phyloP scores from a whole-genome alignment of 2,113 vertebrate genomes.

The Marcusenius ussheri region DNA sequence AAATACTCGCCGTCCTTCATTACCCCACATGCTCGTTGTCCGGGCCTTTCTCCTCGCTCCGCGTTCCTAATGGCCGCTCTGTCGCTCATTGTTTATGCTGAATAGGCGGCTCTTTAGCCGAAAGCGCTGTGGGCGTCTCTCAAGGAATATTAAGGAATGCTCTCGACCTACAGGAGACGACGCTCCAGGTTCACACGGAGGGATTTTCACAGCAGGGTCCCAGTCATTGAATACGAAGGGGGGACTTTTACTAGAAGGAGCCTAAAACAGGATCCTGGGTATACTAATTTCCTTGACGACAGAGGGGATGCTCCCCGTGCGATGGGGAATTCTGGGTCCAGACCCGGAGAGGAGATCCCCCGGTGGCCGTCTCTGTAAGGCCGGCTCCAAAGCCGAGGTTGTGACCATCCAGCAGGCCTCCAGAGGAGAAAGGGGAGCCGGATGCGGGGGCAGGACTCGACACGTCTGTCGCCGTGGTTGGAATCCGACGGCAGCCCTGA shows the following conservation, averaged over 20 bases:
- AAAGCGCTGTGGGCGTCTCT: neutral
- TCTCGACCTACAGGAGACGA: neutral
- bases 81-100: neutral
- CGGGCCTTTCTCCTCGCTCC: neutral
- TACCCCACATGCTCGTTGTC: neutral
- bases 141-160: neutral
- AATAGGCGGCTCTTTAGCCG: neutral
- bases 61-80: neutral
- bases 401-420: neutral
- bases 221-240: neutral
- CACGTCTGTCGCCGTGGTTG: neutral
- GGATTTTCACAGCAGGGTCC: constrained; percentile 5
- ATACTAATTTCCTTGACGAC: neutral
- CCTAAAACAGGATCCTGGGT: neutral
- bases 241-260: neutral
- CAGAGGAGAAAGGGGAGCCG: neutral
- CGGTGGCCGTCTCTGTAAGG: neutral
- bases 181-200: neutral
- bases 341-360: neutral
- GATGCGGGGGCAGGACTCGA: neutral
- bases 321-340: neutral
- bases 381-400: neutral
- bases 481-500: neutral
- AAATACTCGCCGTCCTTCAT: neutral
- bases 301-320: neutral